Evolutionary conservation across 2,888 invertebrate genomes (phyloP).

Genomic region (Galerucella nymphaeae): DNA sequence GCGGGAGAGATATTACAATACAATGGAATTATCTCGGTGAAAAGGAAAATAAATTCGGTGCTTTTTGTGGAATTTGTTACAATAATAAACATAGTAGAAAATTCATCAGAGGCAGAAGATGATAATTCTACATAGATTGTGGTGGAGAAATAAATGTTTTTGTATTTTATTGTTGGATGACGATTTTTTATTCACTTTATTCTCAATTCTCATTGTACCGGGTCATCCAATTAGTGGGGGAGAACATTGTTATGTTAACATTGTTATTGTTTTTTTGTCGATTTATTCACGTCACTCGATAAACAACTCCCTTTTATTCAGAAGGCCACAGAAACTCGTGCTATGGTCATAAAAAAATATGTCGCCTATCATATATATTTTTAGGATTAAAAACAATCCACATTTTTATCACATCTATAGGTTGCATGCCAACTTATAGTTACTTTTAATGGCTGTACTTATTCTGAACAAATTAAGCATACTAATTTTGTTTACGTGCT

Average conservation of each 20-base stretch:
- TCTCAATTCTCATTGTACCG: no score
- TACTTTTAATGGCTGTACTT: conserved; percentile 8
- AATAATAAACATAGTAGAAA: no score
- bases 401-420: conserved; percentile 12
- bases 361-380: conserved; percentile 1
- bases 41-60: no score
- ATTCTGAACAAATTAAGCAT: neutral
- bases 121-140: no score
- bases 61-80: no score
- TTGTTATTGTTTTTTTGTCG: neutral
- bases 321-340: neutral
- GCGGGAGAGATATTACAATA: neutral
- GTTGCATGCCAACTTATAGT: conserved; percentile 12
- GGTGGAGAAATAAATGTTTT: no score
- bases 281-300: neutral
- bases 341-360: neutral
- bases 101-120: no score
- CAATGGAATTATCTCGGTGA: no score
- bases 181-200: no score
- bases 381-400: conserved; percentile 11
- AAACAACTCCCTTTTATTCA: neutral
- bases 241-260: no score
- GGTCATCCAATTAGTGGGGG: no score
- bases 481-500: neutral
- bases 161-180: no score